Evolutionary conservation across 2,113 vertebrate species (phyloP), one percentile per base, ranked within the genome.

Genomic region (Ptilonorhynchus violaceus): DNA sequence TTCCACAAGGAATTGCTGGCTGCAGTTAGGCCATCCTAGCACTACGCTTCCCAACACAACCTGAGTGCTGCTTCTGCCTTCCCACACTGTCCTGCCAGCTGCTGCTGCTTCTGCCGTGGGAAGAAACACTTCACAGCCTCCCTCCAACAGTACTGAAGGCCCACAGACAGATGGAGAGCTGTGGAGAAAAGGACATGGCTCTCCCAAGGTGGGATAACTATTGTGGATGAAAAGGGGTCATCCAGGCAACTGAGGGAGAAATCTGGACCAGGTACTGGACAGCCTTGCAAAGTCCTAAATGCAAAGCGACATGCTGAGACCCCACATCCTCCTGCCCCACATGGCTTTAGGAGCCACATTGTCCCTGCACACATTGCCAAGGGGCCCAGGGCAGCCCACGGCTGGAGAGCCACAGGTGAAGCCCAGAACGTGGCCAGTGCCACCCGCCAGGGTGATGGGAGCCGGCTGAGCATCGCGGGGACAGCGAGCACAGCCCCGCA

Each of bases 261-360:
- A 27, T 2, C 3, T 1, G 20, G 23, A 15, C 25, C 5, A 0
- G 0, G 17, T 2, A 7, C 13, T 2, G 2, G 50, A 1, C 22
- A 11, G 41, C 18, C 46, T 20, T 47, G 37, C 10, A 2, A 60
- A 49, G 17, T 9, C 27, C 53, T 21, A 35, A 58, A 12, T 10
- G 24, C 6, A 1, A 25, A 39, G 33, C 4, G 22, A 53, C 21
- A 46, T 9, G 33, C 67, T 6, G 4, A 30, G 14, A 11, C 7
- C 63, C 10, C 1, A 0, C 0, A 0, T 18, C 11, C 15, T 28
- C 28, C 79, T 4, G 20, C 49, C 18, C 18, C 2, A 2, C 21
- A 1, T 0, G 20, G 49, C 28, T 41, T 33, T 1, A 4, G 72
- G 52, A 42, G 9, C 18, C 18, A 2, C 21, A 3, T 0, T 15